Conservation (phyloP, 2,113 vertebrate species). For the Dolichotis patagonum region DNA sequence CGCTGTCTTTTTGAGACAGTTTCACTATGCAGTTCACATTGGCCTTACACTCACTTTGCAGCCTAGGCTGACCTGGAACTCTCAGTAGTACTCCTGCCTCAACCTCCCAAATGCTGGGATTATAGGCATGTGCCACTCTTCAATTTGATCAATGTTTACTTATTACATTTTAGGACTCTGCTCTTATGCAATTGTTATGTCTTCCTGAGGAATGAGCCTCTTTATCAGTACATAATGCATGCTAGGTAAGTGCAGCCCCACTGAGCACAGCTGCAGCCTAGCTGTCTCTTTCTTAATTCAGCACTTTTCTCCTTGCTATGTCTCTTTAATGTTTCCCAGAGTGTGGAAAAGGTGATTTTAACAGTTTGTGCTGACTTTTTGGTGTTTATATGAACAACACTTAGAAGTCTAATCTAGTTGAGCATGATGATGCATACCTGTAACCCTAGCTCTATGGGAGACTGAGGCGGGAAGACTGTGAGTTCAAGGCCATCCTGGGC, state of each 20-base stretch:
- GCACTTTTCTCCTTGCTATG: not conserved
- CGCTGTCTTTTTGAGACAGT: too few species aligned
- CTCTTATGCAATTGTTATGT: not conserved
- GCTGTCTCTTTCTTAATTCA: conserved; percentile 5
- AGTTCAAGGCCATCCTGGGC: not conserved
- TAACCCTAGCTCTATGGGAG: not conserved
- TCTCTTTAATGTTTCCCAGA: conserved; percentile 30
- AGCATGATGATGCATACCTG: not conserved
- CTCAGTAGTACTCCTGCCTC: too few species aligned
- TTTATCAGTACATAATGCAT: not conserved
- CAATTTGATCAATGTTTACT: not conserved
- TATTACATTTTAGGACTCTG: not conserved
- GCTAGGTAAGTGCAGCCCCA: not conserved
- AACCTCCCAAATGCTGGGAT: too few species aligned
- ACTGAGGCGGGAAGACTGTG: not conserved
- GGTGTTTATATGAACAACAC: not conserved
- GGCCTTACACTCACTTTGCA: too few species aligned
- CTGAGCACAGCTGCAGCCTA: not conserved
- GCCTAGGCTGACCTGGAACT: too few species aligned
- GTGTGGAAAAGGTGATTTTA: not conserved
- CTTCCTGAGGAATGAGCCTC: not conserved
- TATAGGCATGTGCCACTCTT: not conserved
- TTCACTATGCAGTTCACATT: too few species aligned
- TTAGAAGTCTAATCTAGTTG: not conserved
- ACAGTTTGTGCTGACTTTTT: not conserved